phyloP scores from a whole-genome alignment of 2,888 invertebrate species.

The Kuschelorhynchus macadamiae region DNA sequence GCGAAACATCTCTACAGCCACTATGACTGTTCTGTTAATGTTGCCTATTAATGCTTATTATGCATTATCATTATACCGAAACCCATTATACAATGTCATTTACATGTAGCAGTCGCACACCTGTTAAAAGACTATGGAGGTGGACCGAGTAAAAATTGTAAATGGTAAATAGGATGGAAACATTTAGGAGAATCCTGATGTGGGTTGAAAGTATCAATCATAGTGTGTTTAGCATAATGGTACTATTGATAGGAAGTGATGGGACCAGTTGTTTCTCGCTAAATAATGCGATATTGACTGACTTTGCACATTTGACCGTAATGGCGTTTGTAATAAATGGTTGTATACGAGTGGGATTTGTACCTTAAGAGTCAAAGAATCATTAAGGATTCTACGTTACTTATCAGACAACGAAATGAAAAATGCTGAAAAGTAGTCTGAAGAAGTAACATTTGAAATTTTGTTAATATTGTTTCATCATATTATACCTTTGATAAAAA shows the following conservation, averaged over 20 bases:
- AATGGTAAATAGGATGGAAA: slow-evolving; percentile 35
- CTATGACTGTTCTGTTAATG: background rate
- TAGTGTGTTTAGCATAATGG: slow-evolving; percentile 34
- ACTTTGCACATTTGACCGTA: slow-evolving; percentile 6
- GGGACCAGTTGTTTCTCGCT: slow-evolving; percentile 30
- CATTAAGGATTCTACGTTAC: no score
- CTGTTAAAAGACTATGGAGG: slow-evolving; percentile 24
- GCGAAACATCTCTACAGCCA: background rate
- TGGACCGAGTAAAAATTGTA: slow-evolving; percentile 25
- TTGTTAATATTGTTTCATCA: no score
- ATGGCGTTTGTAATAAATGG: background rate
- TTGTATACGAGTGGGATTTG: no score
- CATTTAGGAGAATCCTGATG: slow-evolving; percentile 33
- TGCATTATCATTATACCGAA: slow-evolving; percentile 32
- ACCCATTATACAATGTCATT: slow-evolving; percentile 28
- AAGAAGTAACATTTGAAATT: no score
- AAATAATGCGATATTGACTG: slow-evolving; percentile 17
- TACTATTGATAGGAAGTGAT: slow-evolving; percentile 4
- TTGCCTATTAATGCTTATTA: slow-evolving; percentile 31
- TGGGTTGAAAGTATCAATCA: slow-evolving; percentile 42
- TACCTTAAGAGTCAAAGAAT: no score
- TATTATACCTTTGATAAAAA: no score
- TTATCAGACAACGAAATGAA: no score
- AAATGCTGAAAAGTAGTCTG: no score
- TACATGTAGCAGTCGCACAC: slow-evolving; percentile 33